Evolutionary conservation across 2,888 invertebrate species (phyloP).

Genomic region (Pandemis cinnamomeana): DNA sequence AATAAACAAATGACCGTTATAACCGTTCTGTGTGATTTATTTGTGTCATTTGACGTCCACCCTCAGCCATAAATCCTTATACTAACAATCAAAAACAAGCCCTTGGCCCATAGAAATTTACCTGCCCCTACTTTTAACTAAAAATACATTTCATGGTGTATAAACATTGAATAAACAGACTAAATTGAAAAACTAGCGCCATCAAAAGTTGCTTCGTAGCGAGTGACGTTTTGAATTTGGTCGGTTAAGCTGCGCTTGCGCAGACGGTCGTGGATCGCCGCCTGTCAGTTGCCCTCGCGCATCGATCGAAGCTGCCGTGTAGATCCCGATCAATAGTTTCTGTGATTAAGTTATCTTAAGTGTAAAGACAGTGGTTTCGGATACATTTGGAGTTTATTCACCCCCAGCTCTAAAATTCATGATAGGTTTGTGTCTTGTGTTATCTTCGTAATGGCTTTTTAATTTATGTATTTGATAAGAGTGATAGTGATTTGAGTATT

Average conservation of each 20-base stretch:
- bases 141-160: constrained; percentile 80
- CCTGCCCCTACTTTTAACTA: constrained; percentile 78
- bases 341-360: constrained; percentile 55
- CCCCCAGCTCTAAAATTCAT: constrained; percentile 28
- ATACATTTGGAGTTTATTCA: constrained; percentile 42
- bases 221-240: constrained; percentile 54
- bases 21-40: constrained; percentile 33
- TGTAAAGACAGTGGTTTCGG: constrained; percentile 47
- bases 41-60: constrained; percentile 32
- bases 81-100: constrained; percentile 50
- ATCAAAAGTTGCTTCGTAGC: constrained; percentile 41
- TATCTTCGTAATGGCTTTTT: constrained; percentile 56
- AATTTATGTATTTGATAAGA: constrained; percentile 65
- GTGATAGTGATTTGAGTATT: constrained; percentile 73
- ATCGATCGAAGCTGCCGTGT: constrained; percentile 67
- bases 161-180: constrained; percentile 64
- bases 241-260: constrained; percentile 72
- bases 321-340: constrained; percentile 63
- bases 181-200: constrained; percentile 45
- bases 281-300: constrained; percentile 78
- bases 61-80: constrained; percentile 38
- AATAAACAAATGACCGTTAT: constrained; percentile 24
- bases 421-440: constrained; percentile 52
- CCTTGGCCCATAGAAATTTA: constrained; percentile 75
- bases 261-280: constrained; percentile 65